These are phyloP conservation scores for Homarus gammarus DNA, from an alignment of 2,888 invertebrate genomes.

Conservation along the genomic window DNA sequence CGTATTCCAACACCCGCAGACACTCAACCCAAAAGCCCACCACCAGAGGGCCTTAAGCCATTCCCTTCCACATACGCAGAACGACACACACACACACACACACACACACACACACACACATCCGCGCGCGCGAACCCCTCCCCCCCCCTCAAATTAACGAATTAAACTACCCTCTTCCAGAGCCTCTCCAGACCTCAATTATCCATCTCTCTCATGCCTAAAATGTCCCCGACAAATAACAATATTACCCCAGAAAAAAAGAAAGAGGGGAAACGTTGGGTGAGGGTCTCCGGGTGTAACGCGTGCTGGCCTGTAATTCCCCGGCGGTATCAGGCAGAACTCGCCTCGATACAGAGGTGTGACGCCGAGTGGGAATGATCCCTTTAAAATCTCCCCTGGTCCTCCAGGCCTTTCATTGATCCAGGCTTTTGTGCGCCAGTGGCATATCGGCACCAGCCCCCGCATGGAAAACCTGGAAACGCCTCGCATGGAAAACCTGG, in stretches of 20 bases:
- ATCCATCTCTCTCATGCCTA: not conserved
- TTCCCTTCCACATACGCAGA: not conserved
- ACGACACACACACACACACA: slow-evolving; percentile 17
- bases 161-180: not conserved
- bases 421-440: slow-evolving; percentile 64
- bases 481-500: slow-evolving; percentile 20
- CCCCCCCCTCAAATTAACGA: not conserved
- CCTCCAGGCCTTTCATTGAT: slow-evolving; percentile 56
- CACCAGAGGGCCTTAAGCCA: not conserved
- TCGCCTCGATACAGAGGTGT: slow-evolving; percentile 60
- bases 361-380: slow-evolving; percentile 54
- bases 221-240: too few species aligned
- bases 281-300: not conserved
- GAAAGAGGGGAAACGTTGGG: not conserved
- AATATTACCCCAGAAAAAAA: not conserved
- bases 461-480: slow-evolving; percentile 49
- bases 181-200: not conserved
- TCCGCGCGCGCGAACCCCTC: not conserved
- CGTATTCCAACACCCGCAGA: not conserved
- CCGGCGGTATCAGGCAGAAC: slow-evolving; percentile 27
- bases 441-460: slow-evolving; percentile 58
- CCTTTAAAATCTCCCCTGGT: slow-evolving; percentile 54
- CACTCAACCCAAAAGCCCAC: not conserved
- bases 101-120: slow-evolving; percentile 11
- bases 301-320: slow-evolving; percentile 7